Conservation (phyloP, 2,113 vertebrate species). For the Ophiodon elongatus region DNA sequence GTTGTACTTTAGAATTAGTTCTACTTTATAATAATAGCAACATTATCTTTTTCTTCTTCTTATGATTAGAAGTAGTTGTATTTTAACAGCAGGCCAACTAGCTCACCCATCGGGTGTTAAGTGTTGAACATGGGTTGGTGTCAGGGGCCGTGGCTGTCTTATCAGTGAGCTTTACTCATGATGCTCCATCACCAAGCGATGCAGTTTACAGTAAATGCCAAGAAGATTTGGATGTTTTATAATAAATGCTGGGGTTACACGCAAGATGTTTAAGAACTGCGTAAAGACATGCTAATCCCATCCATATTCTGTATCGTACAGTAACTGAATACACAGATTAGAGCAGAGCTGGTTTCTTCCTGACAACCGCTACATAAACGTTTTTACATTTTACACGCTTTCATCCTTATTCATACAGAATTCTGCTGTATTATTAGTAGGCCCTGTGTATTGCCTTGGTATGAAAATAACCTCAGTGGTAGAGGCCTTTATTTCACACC, state of each 20-base stretch:
- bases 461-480: background rate
- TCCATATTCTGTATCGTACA: constrained; percentile 33
- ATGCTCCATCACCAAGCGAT: constrained; percentile 29
- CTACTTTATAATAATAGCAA: constrained; percentile 27
- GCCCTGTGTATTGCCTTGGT: background rate
- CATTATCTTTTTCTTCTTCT: constrained; percentile 32
- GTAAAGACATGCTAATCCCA: constrained; percentile 43
- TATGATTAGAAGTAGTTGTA: constrained; percentile 37
- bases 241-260: constrained; percentile 25
- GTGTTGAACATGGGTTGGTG: constrained; percentile 49
- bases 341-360: constrained; percentile 18
- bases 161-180: constrained; percentile 45
- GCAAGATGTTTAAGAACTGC: constrained; percentile 30
- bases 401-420: constrained; percentile 2
- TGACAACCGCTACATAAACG: background rate
- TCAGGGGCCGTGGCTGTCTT: constrained; percentile 48
- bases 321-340: constrained; percentile 27
- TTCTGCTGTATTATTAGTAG: background rate
- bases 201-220: constrained; percentile 59
- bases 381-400: background rate
- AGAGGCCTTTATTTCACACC: too few relatives aligned
- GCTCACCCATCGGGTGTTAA: constrained; percentile 43
- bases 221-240: constrained; percentile 43
- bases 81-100: constrained; percentile 40
- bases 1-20: constrained; percentile 57